Evolutionary conservation across 2,113 vertebrate species (phyloP).

Genomic region (Bucco capensis): DNA sequence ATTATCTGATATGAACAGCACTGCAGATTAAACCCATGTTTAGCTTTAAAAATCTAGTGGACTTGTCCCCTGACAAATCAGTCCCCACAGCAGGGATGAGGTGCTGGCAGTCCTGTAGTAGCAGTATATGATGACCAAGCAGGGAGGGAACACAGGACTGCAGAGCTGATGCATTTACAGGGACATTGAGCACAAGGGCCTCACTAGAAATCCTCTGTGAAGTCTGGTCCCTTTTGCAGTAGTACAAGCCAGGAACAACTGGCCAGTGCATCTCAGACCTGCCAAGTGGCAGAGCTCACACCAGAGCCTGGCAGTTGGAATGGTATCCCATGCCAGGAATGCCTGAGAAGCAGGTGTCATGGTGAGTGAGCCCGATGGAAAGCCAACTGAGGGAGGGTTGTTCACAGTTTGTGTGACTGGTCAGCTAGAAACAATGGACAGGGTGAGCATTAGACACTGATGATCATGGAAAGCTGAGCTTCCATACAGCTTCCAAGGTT

Average conservation of each 20-base stretch:
- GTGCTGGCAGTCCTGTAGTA: not conserved
- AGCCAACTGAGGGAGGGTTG: fast-evolving
- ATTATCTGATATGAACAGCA: not conserved
- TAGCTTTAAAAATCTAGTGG: not conserved
- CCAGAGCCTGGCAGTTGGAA: not conserved
- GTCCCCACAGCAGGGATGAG: not conserved
- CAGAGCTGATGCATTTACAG: fast-evolving
- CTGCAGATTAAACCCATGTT: not conserved
- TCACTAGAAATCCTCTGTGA: not conserved
- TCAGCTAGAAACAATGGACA: not conserved
- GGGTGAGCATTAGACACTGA: not conserved
- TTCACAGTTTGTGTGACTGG: not conserved
- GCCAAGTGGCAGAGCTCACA: not conserved
- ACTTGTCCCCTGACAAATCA: not conserved
- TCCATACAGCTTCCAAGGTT: not conserved
- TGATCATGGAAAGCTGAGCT: not conserved
- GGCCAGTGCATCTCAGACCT: not conserved
- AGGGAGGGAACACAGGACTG: not conserved
- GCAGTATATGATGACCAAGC: not conserved
- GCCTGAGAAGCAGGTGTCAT: not conserved
- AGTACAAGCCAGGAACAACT: not conserved
- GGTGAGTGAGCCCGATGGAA: not conserved
- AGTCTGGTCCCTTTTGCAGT: not conserved
- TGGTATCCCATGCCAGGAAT: not conserved
- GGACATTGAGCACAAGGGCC: not conserved